Evolutionary conservation across 2,797 vertebrate species (phyloP), one percentile per base, ranked within the genome.

Genomic region (Sebastolobus altivelis): DNA sequence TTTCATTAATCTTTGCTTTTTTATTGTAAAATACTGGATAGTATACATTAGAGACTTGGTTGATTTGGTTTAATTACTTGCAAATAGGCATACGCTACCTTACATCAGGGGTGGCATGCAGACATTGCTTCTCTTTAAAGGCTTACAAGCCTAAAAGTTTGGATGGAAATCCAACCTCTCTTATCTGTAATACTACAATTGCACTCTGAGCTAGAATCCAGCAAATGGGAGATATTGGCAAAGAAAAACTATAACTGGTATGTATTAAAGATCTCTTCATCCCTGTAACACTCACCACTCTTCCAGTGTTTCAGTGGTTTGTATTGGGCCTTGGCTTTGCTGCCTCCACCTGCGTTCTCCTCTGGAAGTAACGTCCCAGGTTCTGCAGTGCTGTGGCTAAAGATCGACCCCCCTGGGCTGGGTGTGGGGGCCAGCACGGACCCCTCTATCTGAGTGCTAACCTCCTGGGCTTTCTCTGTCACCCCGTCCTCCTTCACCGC

Each of bases 221-320:
- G 16, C 20, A 13, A 18, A 10, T 8, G 18, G 40, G 22, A 46
- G n/a, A 60, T 13, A 7, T 4, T 22, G 25, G 10, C 9, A 31
- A 38, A 27, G 3, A 61, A 54, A 54, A 5, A 11, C 29, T 49
- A 5, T 38, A 0, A 20, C 46, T 49, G 0, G 18, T 49, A 49
- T 49, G 46, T 29, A 3, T n/a, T 20, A 20, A 65, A n/a, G 33
- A 11, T 33, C 12, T 25, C 12, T 2, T n/a, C 5, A 14, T 8
- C 25, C 8, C 35, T 18, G 7, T n/a, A 46, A 13, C 72, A 94
- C 94, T 95, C 92, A 95, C 94, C 94, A 65, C 63, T 85, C 59
- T 85, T 94, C 93, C 94, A 95, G 35, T 82, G 86, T 88, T 89
- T 94, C 70, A 94, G 83, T 49, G 83, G 81, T 87, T 91, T 95